Evolutionary conservation across 2,797 vertebrate genomes (phyloP).

Genomic region (Poeciliopsis infans): DNA sequence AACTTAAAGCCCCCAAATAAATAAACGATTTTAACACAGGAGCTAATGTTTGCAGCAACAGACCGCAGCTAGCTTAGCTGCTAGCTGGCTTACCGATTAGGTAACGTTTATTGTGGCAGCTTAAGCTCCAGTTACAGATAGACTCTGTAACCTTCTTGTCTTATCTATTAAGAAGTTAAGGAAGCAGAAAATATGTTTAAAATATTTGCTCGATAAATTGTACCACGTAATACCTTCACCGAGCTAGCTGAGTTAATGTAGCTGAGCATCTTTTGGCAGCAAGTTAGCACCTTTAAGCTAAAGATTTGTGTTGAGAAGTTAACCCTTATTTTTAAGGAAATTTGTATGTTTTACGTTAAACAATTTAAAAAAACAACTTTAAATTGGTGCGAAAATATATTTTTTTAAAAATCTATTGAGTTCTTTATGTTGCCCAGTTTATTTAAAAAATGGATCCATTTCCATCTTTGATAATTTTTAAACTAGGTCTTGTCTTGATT

Average conservation of each 20-base stretch:
- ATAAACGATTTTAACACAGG: neutral
- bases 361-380: neutral
- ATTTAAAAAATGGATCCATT: neutral
- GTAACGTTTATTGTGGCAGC: conserved; percentile 37
- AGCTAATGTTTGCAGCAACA: neutral
- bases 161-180: neutral
- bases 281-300: conserved; percentile 18
- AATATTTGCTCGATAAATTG: neutral
- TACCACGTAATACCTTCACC: neutral
- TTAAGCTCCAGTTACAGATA: conserved; percentile 15
- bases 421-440: neutral
- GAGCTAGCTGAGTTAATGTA: conserved; percentile 29
- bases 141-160: neutral
- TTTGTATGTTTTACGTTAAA: neutral
- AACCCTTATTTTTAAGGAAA: neutral
- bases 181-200: neutral
- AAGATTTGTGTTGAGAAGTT: neutral
- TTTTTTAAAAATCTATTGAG: neutral
- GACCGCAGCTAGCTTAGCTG: neutral
- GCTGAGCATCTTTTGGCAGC: conserved; percentile 22
- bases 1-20: neutral
- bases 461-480: neutral
- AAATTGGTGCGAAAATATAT: neutral
- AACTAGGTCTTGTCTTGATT: neutral
- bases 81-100: conserved; percentile 27